phyloP scores from a whole-genome alignment of 1,140 invertebrate species.

The Drosophila pachea region DNA sequence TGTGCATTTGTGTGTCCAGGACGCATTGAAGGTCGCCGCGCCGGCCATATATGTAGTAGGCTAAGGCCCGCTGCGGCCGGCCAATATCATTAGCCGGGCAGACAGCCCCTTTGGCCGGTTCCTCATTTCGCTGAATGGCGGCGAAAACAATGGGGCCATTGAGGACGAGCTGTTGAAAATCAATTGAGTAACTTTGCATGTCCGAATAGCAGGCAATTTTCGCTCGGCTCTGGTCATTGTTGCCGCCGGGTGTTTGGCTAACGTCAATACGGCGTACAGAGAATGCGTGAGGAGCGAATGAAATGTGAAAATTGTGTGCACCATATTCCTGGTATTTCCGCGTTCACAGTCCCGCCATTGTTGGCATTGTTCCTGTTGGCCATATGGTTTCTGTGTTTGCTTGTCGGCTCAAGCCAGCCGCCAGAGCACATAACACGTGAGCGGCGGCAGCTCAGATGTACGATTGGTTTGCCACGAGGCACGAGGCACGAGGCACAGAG shows the following conservation, averaged over 20 bases:
- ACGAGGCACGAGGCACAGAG: too few species aligned
- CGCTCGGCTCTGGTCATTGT: neutral
- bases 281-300: constrained; percentile 49
- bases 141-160: constrained; percentile 57
- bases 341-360: constrained; percentile 6
- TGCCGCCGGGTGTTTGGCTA: too few species aligned
- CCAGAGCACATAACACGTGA: constrained; percentile 41
- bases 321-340: constrained; percentile 26
- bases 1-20: constrained; percentile 62
- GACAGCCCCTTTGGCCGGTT: constrained; percentile 29
- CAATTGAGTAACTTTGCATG: constrained; percentile 72
- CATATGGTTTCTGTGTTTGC: constrained; percentile 32
- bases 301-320: constrained; percentile 39
- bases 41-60: constrained; percentile 13
- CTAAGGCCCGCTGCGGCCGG: constrained; percentile 28
- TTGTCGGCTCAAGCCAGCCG: constrained; percentile 55
- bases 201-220: constrained; percentile 31
- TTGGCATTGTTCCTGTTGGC: constrained; percentile 2
- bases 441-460: constrained; percentile 33
- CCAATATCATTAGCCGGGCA: constrained; percentile 63
- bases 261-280: constrained; percentile 36
- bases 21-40: constrained; percentile 54
- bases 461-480: constrained; percentile 53
- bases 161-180: constrained; percentile 64
- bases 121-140: constrained; percentile 35